Evolutionary conservation across 2,113 vertebrate genomes (phyloP).

Genomic region (Rhinolophus sinicus): DNA sequence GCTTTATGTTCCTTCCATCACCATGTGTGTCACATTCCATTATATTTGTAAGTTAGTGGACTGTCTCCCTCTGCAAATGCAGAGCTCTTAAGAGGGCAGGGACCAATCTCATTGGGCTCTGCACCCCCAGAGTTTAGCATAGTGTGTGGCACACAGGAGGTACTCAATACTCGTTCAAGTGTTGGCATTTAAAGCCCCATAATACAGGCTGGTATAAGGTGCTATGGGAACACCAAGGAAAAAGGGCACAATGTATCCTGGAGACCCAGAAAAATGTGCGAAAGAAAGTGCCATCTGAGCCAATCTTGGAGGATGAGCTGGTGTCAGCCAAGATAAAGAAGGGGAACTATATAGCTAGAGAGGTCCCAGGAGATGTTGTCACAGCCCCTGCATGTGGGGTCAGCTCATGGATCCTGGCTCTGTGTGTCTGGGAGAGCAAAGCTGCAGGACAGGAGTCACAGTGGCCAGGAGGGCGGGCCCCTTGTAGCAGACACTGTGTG

Average conservation of each 20-base stretch:
- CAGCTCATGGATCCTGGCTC: not conserved
- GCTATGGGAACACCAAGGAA: no score
- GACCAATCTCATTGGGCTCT: not conserved
- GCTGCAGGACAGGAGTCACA: not conserved
- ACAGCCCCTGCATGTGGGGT: not conserved
- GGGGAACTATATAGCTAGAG: accelerated
- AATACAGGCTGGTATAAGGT: not conserved
- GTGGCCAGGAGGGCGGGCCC: not conserved
- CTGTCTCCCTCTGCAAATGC: not conserved
- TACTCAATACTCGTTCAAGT: not conserved
- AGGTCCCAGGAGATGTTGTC: not conserved
- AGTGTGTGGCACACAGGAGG: not conserved
- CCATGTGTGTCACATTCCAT: not conserved
- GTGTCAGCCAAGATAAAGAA: not conserved
- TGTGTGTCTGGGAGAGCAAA: not conserved
- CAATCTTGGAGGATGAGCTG: not conserved
- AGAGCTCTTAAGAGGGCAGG: not conserved
- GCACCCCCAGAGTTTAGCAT: not conserved
- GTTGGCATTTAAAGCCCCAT: not conserved
- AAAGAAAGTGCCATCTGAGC: not conserved
- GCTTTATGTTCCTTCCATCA: not conserved
- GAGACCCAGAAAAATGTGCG: accelerated
- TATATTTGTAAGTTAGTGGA: not conserved
- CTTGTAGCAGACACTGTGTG: not conserved
- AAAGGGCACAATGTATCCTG: not conserved